phyloP scores from a whole-genome alignment of 1,140 invertebrate species.

The Aradophagus sp. region DNA sequence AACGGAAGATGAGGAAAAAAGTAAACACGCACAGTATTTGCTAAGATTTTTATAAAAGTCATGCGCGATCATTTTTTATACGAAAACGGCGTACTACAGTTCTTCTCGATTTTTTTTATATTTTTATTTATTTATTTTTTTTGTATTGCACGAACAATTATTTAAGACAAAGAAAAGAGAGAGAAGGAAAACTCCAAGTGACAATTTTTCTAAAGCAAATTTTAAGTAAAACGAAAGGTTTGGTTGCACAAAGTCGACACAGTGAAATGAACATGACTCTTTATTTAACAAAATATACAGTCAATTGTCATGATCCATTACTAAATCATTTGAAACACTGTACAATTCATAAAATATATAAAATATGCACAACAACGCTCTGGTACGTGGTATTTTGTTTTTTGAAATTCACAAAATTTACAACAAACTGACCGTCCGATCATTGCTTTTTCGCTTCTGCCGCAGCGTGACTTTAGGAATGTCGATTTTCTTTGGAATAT shows the following conservation, averaged over 20 bases:
- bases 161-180: too few relatives aligned
- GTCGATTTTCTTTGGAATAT: slow-evolving; percentile 23
- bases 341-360: slow-evolving; percentile 56
- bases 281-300: slow-evolving; percentile 53
- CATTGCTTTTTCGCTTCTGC: slow-evolving; percentile 6
- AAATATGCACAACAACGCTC: slow-evolving; percentile 52
- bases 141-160: too few relatives aligned
- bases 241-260: slow-evolving; percentile 41
- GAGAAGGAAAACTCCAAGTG: too few relatives aligned
- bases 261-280: slow-evolving; percentile 45
- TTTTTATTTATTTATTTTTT: slow-evolving; percentile 5
- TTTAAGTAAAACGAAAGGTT: slow-evolving; percentile 18
- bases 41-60: slow-evolving; percentile 50
- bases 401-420: slow-evolving; percentile 37
- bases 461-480: slow-evolving; percentile 18
- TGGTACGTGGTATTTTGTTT: slow-evolving; percentile 44
- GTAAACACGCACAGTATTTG: slow-evolving; percentile 49
- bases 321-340: slow-evolving; percentile 53
- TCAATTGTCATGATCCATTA: slow-evolving; percentile 47
- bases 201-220: neutral
- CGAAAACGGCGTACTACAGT: slow-evolving; percentile 3
- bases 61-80: slow-evolving; percentile 45
- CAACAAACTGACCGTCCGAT: slow-evolving; percentile 15
- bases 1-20: too few relatives aligned
- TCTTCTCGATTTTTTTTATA: slow-evolving; percentile 1